Base-by-base conservation (phyloP, 2,888 invertebrate genomes). In the Parasteatoda lunata region DNA sequence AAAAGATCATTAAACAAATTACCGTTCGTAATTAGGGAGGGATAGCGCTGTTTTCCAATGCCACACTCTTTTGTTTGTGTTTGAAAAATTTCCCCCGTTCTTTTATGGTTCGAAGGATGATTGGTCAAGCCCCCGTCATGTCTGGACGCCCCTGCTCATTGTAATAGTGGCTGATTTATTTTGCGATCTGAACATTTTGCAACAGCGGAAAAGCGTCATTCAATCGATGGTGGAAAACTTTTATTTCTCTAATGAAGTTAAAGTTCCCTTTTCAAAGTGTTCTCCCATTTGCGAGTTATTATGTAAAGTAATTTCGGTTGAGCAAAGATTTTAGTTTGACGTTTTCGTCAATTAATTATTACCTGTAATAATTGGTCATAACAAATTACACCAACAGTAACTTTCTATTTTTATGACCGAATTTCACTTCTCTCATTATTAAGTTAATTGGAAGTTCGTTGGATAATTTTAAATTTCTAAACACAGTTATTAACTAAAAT, bases 1-100 rank as follows among this genome's bases (percentile, higher is more conserved):
- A n/a, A n/a, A 59, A 77, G 71, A 77, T 77, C 83, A 84, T 84
- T 84, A 84, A 48, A 77, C 66, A 84, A 84, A 84, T 84, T 84
- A 70, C 77, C 75, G 72, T 64, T 69, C 11, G 77, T 84, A 84
- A 84, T 84, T 84, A 84, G 77, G 48, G 65, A 51, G 51, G 65
- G 83, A 84, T 77, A 77, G 71, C 70, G 68, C 77, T 77, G 77
- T 84, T 84, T 77, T 84, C 76, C 15, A 77, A 13, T 77, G 59
- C 66, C 13, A 30, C 45, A n/a, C 30, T 15, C 80, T 68, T 81
- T 81, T 81, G 69, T 81, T 81, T 76, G 59, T 75, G 66, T 52
- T 75, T 81, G 13, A 47, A 75, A 59, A 81, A 75, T 81, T 69
- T 64, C 59, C 47, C 52, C 30, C 59, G 47, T 69, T 77, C 45